phyloP scores from a whole-genome alignment of 2,797 vertebrate genomes.

The Dendrocincla fuliginosa region DNA sequence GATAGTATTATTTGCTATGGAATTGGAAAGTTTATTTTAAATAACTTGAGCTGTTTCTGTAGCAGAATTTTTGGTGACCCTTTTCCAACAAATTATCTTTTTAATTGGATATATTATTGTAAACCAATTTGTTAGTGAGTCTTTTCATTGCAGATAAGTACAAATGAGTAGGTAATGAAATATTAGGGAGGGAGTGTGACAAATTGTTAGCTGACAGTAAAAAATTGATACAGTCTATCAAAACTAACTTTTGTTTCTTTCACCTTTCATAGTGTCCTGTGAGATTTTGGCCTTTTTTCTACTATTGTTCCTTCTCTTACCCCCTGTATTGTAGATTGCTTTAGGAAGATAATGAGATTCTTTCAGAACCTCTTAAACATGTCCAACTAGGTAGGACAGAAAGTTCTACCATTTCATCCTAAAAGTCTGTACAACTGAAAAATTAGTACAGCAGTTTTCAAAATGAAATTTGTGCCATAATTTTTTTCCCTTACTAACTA shows the following conservation, averaged over 20 bases:
- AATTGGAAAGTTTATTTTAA: background rate
- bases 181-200: background rate
- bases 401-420: background rate
- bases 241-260: background rate
- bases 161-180: background rate
- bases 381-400: background rate
- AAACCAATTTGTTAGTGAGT: background rate
- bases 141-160: background rate
- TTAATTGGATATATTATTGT: background rate
- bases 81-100: background rate
- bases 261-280: background rate
- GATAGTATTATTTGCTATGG: background rate
- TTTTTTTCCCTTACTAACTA: background rate
- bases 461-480: accelerated
- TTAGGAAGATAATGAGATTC: background rate
- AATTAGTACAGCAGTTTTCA: background rate
- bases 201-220: background rate
- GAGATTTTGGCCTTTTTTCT: background rate
- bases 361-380: background rate
- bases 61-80: background rate
- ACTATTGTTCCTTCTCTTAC: background rate
- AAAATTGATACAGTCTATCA: background rate
- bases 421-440: background rate
- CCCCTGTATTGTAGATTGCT: background rate
- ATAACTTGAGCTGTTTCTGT: background rate